These are phyloP conservation scores for Siniperca scherzeri DNA, from an alignment of 2,797 vertebrate genomes.

Conservation along the genomic window DNA sequence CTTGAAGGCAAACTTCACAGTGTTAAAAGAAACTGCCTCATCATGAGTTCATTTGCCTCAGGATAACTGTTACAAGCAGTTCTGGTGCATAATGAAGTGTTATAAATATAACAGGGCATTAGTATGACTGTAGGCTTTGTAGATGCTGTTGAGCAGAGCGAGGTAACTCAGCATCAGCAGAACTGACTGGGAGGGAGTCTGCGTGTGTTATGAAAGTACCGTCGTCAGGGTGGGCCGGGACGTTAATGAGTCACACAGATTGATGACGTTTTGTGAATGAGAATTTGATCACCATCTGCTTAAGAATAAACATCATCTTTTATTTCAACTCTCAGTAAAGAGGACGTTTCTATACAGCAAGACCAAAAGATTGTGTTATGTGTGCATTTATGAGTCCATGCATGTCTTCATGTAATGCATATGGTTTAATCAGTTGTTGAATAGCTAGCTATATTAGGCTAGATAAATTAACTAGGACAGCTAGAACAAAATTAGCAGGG, in stretches of 20 bases:
- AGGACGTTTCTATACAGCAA: background rate
- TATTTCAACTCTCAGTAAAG: background rate
- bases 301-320: background rate
- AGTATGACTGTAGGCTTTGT: constrained; percentile 20
- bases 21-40: background rate
- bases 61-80: constrained; percentile 20
- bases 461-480: no score
- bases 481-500: no score
- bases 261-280: constrained; percentile 14
- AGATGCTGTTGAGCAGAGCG: constrained; percentile 8
- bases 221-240: background rate
- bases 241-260: constrained; percentile 14
- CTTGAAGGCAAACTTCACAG: constrained; percentile 26
- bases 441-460: background rate
- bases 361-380: background rate
- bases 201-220: constrained; percentile 10
- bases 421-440: background rate
- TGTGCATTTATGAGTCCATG: background rate
- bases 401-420: background rate
- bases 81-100: constrained; percentile 36
- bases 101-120: constrained; percentile 34
- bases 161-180: constrained; percentile 35
- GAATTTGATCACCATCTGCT: background rate
- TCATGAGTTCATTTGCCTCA: constrained; percentile 13
- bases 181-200: constrained; percentile 16